A percentile compares a stretch with the other conserved stretches of the same genome.
Conservation (phyloP, 2,113 vertebrate species). For the Alexandromys fortis region DNA sequence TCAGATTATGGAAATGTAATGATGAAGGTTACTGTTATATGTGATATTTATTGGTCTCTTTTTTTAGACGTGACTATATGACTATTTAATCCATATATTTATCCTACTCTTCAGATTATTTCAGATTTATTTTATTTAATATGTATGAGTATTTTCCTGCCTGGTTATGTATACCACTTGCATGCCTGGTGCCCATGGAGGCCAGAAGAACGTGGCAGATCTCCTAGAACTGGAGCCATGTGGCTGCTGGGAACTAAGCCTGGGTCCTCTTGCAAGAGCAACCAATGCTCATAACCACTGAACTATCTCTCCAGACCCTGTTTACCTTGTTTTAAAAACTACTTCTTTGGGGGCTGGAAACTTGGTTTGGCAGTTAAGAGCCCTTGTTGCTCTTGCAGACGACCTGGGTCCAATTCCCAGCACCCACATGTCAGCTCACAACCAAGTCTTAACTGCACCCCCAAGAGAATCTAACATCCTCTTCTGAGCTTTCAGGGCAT, state of each 20-base stretch:
- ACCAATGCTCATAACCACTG: neutral
- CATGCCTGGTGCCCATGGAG: neutral
- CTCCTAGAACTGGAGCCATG: neutral
- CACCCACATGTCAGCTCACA: neutral
- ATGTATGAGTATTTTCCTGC: neutral
- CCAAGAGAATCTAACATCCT: neutral
- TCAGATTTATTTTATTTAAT: neutral
- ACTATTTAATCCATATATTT: neutral
- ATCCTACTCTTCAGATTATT: neutral
- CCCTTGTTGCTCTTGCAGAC: neutral
- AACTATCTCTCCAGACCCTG: too few species aligned
- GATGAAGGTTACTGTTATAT: neutral
- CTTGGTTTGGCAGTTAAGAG: neutral
- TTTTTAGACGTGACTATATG: neutral
- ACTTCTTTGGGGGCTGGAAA: neutral
- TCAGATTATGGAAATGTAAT: neutral
- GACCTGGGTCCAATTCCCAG: neutral
- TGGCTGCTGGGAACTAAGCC: neutral
- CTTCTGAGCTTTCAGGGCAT: neutral
- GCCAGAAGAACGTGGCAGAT: neutral
- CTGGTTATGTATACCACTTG: neutral
- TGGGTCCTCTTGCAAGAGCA: neutral
- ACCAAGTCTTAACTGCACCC: neutral
- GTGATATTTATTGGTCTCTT: neutral
- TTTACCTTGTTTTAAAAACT: neutral